These are phyloP conservation scores for Meteorus sp. DNA, from an alignment of 1,140 invertebrate genomes.

Conservation along the genomic window DNA sequence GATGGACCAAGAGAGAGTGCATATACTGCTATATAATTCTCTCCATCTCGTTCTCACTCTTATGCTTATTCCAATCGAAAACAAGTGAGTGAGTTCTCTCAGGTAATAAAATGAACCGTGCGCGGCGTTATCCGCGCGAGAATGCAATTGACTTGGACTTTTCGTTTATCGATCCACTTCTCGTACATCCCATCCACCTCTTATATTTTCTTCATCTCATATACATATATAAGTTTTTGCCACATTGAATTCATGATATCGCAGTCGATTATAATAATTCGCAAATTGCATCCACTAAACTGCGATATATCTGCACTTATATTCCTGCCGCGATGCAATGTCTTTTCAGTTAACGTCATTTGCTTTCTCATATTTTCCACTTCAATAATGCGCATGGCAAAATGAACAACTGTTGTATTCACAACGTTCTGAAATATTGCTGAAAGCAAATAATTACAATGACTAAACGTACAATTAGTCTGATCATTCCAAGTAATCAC, in stretches of 20 bases:
- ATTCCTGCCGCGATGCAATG: neutral
- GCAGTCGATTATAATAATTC: conserved; percentile 10
- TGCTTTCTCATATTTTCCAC: no score
- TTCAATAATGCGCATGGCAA: no score
- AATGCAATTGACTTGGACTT: conserved; percentile 24
- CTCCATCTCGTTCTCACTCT: no score
- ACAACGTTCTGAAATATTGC: no score
- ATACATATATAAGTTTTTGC: neutral
- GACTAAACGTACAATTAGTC: no score
- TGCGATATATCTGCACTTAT: conserved; percentile 10
- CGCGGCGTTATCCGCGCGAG: conserved; percentile 15
- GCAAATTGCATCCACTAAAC: conserved; percentile 5
- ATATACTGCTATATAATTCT: conserved; percentile 10
- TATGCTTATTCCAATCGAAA: conserved; percentile 3
- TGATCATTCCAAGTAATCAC: no score
- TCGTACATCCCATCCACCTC: conserved; percentile 5
- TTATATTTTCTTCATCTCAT: neutral
- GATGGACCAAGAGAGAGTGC: conserved; percentile 3
- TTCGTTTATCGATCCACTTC: conserved; percentile 27
- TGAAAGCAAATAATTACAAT: no score
- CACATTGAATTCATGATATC: no score
- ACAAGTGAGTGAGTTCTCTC: neutral
- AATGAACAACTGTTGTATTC: no score
- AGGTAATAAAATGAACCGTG: conserved; percentile 9
- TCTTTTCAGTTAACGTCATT: neutral